Evolutionary conservation across 2,797 vertebrate species (phyloP).

Genomic region (Pseudopleuronectes americanus): DNA sequence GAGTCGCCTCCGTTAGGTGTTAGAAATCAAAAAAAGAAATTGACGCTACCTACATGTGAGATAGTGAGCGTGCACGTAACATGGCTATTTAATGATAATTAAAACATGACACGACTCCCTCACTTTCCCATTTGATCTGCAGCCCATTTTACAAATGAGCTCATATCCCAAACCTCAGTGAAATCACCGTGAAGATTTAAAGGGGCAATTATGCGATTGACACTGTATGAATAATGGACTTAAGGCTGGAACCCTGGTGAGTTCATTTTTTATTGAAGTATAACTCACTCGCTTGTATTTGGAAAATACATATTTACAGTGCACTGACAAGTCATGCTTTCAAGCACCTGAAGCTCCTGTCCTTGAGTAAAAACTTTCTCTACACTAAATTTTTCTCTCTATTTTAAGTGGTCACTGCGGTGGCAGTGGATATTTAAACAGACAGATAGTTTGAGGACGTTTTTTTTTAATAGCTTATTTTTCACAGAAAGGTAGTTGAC

Average conservation of each 20-base stretch:
- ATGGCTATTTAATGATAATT: constrained; percentile 68
- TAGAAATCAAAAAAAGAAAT: constrained; percentile 44
- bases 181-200: constrained; percentile 47
- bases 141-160: constrained; percentile 65
- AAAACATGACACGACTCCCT: constrained; percentile 63
- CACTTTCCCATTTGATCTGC: constrained; percentile 58
- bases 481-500: too few relatives aligned
- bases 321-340: neutral
- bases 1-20: constrained; percentile 33
- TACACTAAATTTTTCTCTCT: too few relatives aligned
- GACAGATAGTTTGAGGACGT: too few relatives aligned
- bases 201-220: constrained; percentile 69
- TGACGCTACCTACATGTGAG: constrained; percentile 37
- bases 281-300: constrained; percentile 19
- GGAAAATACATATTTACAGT: constrained; percentile 20
- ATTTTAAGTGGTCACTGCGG: too few relatives aligned
- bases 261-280: constrained; percentile 58
- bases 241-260: constrained; percentile 50
- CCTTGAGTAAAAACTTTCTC: neutral
- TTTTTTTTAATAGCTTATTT: too few relatives aligned
- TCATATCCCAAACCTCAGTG: constrained; percentile 61
- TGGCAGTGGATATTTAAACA: too few relatives aligned
- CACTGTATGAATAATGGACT: constrained; percentile 58
- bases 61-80: constrained; percentile 41
- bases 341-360: neutral